Conservation (phyloP, 2,113 vertebrate species). For the Etia nguti region DNA sequence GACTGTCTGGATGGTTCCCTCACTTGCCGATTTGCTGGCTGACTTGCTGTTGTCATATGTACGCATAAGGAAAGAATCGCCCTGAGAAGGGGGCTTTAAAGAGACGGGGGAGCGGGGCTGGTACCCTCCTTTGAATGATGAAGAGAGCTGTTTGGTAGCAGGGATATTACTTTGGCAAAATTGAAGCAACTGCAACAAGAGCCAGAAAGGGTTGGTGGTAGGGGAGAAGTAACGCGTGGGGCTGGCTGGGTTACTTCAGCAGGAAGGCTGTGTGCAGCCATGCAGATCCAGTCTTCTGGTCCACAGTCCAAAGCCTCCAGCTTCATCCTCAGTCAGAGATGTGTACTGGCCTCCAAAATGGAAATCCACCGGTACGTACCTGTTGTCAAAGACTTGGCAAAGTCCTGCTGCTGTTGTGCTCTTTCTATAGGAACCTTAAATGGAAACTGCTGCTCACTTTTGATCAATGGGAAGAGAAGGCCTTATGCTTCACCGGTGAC, state of each 20-base stretch:
- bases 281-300: constrained; percentile 50
- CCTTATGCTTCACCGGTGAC: not conserved
- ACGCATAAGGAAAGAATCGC: constrained; percentile 25
- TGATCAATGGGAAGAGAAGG: not conserved
- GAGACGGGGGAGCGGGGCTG: not conserved
- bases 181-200: not conserved
- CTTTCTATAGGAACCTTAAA: not conserved
- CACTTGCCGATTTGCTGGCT: not conserved
- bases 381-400: not conserved
- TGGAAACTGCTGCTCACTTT: not conserved
- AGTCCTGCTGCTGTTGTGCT: not conserved
- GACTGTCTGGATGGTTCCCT: not conserved
- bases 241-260: not conserved
- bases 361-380: constrained; percentile 64
- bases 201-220: not conserved
- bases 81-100: not conserved
- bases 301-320: constrained; percentile 31
- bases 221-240: not conserved
- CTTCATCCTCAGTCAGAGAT: constrained; percentile 51
- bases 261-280: constrained; percentile 9
- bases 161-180: not conserved
- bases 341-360: constrained; percentile 48
- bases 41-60: constrained; percentile 2
- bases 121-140: not conserved
- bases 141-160: constrained; percentile 2